Conservation (phyloP, 2,888 invertebrate species). For the Heliconius aoede region DNA sequence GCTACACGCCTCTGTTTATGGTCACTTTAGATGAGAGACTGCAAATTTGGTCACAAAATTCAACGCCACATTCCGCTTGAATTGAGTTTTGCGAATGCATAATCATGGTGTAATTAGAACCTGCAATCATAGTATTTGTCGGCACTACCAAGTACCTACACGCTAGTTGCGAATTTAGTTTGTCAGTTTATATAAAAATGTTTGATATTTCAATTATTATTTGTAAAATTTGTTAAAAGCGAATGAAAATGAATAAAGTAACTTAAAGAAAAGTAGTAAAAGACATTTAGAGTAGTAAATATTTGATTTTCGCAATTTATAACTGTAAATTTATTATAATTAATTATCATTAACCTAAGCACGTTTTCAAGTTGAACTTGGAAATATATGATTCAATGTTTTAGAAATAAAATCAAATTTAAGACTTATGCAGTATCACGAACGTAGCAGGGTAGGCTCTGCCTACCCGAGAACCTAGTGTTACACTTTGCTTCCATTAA, state of each 20-base stretch:
- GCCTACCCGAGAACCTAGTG: too few species aligned
- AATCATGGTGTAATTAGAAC: not conserved
- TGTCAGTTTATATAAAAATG: too few species aligned
- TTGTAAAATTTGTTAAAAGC: too few species aligned
- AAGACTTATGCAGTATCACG: too few species aligned
- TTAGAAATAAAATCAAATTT: not conserved
- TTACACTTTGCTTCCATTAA: too few species aligned
- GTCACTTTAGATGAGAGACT: not conserved
- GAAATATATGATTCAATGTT: not conserved
- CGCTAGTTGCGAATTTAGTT: too few species aligned
- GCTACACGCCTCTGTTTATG: not conserved
- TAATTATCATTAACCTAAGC: not conserved
- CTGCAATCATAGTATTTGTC: not conserved
- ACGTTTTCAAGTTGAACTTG: not conserved
- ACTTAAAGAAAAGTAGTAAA: too few species aligned
- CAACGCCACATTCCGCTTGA: not conserved
- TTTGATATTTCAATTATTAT: too few species aligned
- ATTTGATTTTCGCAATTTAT: too few species aligned
- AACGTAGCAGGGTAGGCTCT: too few species aligned
- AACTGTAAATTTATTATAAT: not conserved
- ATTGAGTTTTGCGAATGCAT: not conserved
- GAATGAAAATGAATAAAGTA: too few species aligned
- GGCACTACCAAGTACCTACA: not conserved
- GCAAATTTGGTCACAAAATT: not conserved
- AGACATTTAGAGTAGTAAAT: too few species aligned